Evolutionary conservation across 2,888 invertebrate species (phyloP).

Genomic region (Eucera pruinosa): DNA sequence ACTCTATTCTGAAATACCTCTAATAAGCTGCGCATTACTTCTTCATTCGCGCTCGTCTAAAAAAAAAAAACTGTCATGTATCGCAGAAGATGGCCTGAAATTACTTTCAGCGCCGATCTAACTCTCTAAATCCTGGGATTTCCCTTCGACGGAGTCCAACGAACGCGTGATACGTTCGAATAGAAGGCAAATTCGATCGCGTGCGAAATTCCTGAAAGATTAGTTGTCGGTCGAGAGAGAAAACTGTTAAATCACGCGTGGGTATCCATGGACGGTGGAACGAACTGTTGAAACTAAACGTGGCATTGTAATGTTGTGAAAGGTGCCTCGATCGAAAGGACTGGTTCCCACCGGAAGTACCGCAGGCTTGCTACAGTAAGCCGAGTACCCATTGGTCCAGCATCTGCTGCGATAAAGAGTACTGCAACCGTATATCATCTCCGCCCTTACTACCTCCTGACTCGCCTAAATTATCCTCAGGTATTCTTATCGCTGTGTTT

Average conservation of each 20-base stretch:
- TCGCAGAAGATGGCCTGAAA: background rate
- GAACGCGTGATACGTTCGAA: background rate
- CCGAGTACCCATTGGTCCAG: slow-evolving; percentile 81
- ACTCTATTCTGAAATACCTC: background rate
- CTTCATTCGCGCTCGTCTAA: background rate
- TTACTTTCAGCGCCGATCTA: background rate
- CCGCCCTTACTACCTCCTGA: slow-evolving; percentile 82
- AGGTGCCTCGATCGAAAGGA: slow-evolving; percentile 85
- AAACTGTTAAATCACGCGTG: background rate
- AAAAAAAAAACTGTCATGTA: background rate
- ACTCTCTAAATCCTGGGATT: background rate
- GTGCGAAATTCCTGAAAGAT: slow-evolving; percentile 1
- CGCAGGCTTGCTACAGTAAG: slow-evolving; percentile 85
- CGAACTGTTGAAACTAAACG: slow-evolving; percentile 55
- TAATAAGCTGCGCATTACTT: background rate
- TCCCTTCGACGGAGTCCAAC: background rate
- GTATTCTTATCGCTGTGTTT: slow-evolving; percentile 79
- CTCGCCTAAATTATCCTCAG: slow-evolving; percentile 85
- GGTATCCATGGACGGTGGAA: background rate
- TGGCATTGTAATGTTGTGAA: slow-evolving; percentile 77
- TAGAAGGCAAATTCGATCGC: slow-evolving; percentile 13
- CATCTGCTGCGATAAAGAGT: slow-evolving; percentile 86
- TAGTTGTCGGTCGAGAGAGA: background rate
- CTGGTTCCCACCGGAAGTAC: slow-evolving; percentile 88
- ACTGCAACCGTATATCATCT: slow-evolving; percentile 86